Evolutionary conservation across 1,140 invertebrate species (phyloP), one percentile per base, ranked within the genome.

Genomic region (Epicauta chinensis): DNA sequence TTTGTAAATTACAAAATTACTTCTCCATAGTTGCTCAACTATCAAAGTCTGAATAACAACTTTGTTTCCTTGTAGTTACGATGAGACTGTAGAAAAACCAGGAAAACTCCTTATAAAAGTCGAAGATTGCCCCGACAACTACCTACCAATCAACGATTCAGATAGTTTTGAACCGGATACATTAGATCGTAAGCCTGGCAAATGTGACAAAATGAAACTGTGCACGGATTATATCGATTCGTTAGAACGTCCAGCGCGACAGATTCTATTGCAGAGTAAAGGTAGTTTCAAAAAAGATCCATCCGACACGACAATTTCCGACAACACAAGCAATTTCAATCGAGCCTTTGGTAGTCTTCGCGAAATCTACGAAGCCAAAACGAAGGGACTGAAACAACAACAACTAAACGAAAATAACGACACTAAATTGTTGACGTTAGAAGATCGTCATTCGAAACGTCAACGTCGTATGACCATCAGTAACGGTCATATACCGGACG

Each of bases 131-230:
- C 77, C 83, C 1, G 77, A 81, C 60, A 81, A 84, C 64, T 84
- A 85, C 52, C 78, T 83, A 1, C 77, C 77, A 60, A 78, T 81
- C 10, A 78, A 83, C 38, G 83, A 86, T 53, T 84, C 82, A 2
- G 87, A 90, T 55, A 76, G 76, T 45, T 91, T 89, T 61, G 88
- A 91, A 65, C 87, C 87, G 0, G 89, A 91, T 58, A 91, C 89
- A 0, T 68, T 91, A 16, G 88, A 91, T 62, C 72, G 88, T n/a
- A 89, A 89, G 65, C 82, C 85, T 32, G 87, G 83, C 2, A 78
- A 77, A 53, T 69, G 74, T 7, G 23, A 23, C 0, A 2, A 17
- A 13, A 55, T 14, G 3, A 14, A 3, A 44, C 37, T 37, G 14
- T 16, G 10, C 66, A 55, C 51, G 69, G 62, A 73, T 55, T 78